phyloP scores from a whole-genome alignment of 2,888 invertebrate genomes.

The Dione vanillae region DNA sequence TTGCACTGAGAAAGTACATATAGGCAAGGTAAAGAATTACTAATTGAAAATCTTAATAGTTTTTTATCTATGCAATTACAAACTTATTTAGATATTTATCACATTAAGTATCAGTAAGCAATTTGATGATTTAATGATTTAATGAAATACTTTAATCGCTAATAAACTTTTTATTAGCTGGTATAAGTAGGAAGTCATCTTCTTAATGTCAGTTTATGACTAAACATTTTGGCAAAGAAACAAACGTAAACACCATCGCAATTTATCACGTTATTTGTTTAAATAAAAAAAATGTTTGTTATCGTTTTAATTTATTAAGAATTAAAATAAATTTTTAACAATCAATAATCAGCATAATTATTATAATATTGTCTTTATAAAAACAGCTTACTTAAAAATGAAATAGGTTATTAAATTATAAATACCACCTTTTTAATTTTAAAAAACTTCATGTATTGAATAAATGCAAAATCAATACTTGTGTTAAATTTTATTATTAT shows the following conservation, averaged over 20 bases:
- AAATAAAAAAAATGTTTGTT: constrained; percentile 11
- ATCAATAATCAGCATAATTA: neutral
- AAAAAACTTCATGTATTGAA: neutral
- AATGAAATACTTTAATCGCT: neutral
- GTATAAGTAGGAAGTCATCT: neutral
- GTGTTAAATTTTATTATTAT: neutral
- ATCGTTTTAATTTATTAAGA: neutral
- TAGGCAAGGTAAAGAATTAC: too few species aligned
- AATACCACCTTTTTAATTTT: neutral
- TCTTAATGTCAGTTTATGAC: neutral
- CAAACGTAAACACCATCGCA: neutral
- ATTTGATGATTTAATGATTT: neutral
- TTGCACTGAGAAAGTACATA: too few species aligned
- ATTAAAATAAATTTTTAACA: constrained; percentile 3
- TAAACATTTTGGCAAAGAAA: neutral
- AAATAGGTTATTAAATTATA: neutral
- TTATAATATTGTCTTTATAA: constrained; percentile 6
- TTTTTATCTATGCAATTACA: too few species aligned
- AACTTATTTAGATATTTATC: too few species aligned
- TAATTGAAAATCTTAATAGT: too few species aligned
- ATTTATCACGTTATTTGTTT: neutral
- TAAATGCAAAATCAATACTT: constrained; percentile 15
- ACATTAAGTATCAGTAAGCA: too few species aligned
- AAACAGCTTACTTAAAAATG: constrained; percentile 11
- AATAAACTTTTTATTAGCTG: neutral